These are phyloP conservation scores for Andrena flavipes DNA, from an alignment of 2,888 invertebrate species.

Conservation along the genomic window DNA sequence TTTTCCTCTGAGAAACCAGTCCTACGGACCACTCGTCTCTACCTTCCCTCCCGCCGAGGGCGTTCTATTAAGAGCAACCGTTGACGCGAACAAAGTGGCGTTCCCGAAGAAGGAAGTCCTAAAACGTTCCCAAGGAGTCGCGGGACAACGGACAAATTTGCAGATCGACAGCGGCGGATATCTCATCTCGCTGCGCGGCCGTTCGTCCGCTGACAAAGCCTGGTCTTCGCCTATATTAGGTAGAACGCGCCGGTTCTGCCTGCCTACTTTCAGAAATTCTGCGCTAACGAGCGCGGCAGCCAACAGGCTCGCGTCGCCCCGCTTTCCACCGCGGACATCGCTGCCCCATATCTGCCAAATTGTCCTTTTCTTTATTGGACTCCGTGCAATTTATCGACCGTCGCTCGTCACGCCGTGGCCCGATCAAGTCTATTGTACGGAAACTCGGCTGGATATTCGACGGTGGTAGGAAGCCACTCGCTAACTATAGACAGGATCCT, in stretches of 20 bases:
- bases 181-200: slow-evolving; percentile 28
- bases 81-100: slow-evolving; percentile 29
- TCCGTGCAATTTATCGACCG: slow-evolving; percentile 53
- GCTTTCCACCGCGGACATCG: slow-evolving; percentile 64
- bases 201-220: slow-evolving; percentile 51
- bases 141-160: slow-evolving; percentile 56
- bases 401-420: slow-evolving; percentile 12
- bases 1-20: neutral
- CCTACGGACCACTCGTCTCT: neutral
- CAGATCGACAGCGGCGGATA: slow-evolving; percentile 63
- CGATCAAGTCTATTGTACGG: slow-evolving; percentile 48
- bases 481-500: too few species aligned
- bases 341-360: slow-evolving; percentile 70
- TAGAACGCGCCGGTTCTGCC: slow-evolving; percentile 65
- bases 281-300: slow-evolving; percentile 70
- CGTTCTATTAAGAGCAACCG: neutral
- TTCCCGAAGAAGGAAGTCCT: slow-evolving; percentile 33
- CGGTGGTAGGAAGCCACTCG: too few species aligned
- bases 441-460: slow-evolving; percentile 7
- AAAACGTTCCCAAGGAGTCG: slow-evolving; percentile 24
- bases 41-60: neutral
- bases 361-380: slow-evolving; percentile 61
- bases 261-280: slow-evolving; percentile 76
- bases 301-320: slow-evolving; percentile 54
- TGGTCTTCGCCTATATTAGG: slow-evolving; percentile 71